Base-by-base conservation (phyloP, 2,888 invertebrate genomes). In the Hyalella azteca region DNA sequence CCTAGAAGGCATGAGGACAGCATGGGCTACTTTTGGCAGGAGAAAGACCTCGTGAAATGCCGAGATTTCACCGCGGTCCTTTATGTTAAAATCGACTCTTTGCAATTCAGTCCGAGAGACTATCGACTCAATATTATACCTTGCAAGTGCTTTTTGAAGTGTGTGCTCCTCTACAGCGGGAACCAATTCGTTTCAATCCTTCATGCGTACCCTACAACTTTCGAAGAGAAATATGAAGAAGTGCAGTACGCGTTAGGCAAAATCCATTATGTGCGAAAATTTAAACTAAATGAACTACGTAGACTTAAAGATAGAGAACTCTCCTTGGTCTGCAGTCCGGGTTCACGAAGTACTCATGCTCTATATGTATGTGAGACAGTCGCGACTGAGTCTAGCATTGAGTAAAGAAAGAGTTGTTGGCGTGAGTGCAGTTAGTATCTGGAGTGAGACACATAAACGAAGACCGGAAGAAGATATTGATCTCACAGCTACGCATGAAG, bases 301-400 rank as follows among this genome's bases (percentile, higher is more conserved):
- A 32, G 75, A 75, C 36, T 41, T 75, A 11, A 75, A 77, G 77
- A 77, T 77, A 50, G 77, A 26, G 48, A 73, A 77, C 49, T 78
- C 66, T 66, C 15, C 78, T 78, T 78, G 66, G 78, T 78, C 78
- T 66, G 78, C 78, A 78, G 78, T 78, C 78, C 78, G 78, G 78
- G 78, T 78, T 48, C 78, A 78, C 59, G 54, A 76, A 79, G 77
- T 79, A 79, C 41, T 77, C 79, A 78, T 79, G 79, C 79, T 77
- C 48, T 79, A 79, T 78, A 79, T 79, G 79, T 78, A 76, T 60
- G 78, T 86, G 77, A 41, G 41, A 76, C 40, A 76, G 76, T 81
- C 91, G 89, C 86, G 92, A 92, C 78, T 39, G 50, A 73, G 79
- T 50, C 77, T 59, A 85, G 78, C 82, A 84, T 54, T 85, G 49